phyloP scores from a whole-genome alignment of 1,140 invertebrate genomes.

The Cheumatopsyche charites region DNA sequence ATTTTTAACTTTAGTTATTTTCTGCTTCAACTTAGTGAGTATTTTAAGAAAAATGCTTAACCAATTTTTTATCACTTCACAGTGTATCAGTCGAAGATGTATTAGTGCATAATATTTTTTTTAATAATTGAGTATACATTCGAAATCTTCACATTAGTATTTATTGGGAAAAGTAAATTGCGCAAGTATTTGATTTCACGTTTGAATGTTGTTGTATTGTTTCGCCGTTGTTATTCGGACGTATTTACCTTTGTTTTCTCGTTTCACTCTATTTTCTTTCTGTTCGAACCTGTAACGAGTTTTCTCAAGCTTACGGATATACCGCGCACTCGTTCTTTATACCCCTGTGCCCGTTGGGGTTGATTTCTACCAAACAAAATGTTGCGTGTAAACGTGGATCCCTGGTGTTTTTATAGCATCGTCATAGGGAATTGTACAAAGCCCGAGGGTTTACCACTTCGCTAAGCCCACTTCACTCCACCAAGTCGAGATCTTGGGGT shows the following conservation, averaged over 20 bases:
- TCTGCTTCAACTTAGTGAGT: not conserved
- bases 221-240: not conserved
- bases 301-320: not conserved
- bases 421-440: conserved; percentile 33
- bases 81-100: too few species aligned
- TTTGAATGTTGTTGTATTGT: too few species aligned
- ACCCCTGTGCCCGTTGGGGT: conserved; percentile 20
- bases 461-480: conserved; percentile 32
- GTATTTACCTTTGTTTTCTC: not conserved
- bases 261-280: not conserved
- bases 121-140: too few species aligned
- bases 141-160: too few species aligned
- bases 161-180: too few species aligned
- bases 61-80: too few species aligned
- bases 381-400: conserved; percentile 31
- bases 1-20: not conserved
- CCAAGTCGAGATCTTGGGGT: conserved; percentile 10
- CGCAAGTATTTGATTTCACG: too few species aligned
- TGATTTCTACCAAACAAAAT: conserved; percentile 34
- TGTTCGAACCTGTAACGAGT: not conserved
- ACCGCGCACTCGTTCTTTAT: conserved; percentile 5
- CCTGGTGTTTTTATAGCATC: conserved; percentile 37
- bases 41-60: not conserved
- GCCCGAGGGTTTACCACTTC: conserved; percentile 35
- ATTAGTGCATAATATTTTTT: too few species aligned